Evolutionary conservation across 2,113 vertebrate genomes (phyloP).

Genomic region (Pongo pygmaeus): DNA sequence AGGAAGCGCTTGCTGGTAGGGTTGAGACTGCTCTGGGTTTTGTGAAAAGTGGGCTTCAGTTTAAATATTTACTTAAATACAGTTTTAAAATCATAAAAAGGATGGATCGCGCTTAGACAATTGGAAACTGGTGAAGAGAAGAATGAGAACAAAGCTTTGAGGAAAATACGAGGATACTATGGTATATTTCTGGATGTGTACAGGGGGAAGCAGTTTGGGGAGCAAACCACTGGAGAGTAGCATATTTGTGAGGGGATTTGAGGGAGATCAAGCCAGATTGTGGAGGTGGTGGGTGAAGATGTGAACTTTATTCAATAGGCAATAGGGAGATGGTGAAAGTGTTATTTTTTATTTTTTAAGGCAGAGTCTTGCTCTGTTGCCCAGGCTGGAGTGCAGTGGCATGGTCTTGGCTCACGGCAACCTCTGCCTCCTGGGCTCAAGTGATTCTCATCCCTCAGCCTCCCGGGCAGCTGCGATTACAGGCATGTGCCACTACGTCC

Average conservation of each 20-base stretch:
- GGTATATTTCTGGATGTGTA: not conserved
- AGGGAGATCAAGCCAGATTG: not conserved
- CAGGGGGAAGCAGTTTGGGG: accelerated
- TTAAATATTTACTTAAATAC: not conserved
- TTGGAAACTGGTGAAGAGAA: not conserved
- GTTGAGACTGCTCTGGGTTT: not conserved
- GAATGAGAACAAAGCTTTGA: not conserved
- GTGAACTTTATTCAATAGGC: not conserved
- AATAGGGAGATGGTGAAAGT: accelerated
- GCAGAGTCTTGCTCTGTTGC: too few relatives aligned
- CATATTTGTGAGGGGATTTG: not conserved
- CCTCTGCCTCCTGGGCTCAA: too few relatives aligned
- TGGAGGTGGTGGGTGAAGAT: too few relatives aligned
- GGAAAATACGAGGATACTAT: not conserved
- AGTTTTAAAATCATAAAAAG: not conserved
- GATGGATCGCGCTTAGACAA: not conserved
- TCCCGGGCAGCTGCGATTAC: too few relatives aligned
- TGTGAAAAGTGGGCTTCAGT: not conserved
- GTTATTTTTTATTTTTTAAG: too few relatives aligned
- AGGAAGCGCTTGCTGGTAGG: accelerated
- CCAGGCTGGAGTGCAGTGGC: too few relatives aligned
- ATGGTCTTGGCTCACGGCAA: too few relatives aligned
- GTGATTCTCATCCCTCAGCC: too few relatives aligned
- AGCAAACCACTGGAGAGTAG: not conserved
- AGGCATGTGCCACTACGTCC: too few relatives aligned